Base-by-base conservation (phyloP, 2,888 invertebrate species). In the Ariolimax columbianus region DNA sequence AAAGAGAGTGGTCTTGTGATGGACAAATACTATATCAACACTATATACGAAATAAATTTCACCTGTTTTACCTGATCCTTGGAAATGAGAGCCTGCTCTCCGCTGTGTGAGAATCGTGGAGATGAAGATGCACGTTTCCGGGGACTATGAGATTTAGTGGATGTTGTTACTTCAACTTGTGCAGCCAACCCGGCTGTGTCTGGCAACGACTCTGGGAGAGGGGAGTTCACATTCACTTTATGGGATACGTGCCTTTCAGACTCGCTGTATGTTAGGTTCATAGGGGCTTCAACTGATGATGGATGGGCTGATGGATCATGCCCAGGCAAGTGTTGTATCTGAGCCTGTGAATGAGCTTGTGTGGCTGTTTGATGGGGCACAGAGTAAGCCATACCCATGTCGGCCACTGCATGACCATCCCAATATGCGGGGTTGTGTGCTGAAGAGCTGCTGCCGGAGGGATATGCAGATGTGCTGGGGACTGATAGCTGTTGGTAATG, bases 211-310 rank as follows among this genome's bases (percentile, higher is more conserved):
- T 84, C 84, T 7, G 30, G 55, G 23, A 68, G 33, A 0, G 77
- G 77, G 14, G 83, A 75, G 3, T 59, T 59, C 9, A 59, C 30
- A 33, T 43, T 63, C 43, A 75, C 14, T n/a, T 59, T 55, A 47
- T 80, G 80, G 23, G 66, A 68, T 7, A 36, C n/a, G 47, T 80
- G 80, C 59, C 77, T 77, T 4, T 73, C 77, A 1, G 86, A 55
- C 26, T 75, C 83, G 70, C 77, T 55, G 59, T 84, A 87, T 33
- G 87, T 86, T 26, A 87, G 70, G 68, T 87, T 87, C 80, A 87
- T 87, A 23, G 87, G 87, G 9, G 79, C 86, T 30, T 87, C 87
- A 6, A 68, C 33, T 14, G 68, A 75, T 6, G 78, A 2, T 19
- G 55, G 38, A 55, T 77, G 75, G 2, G 79, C 36, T 55, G 51